Percentiles rank a stretch among this genome's conserved stretches.
Conservation (phyloP, 2,888 invertebrate genomes). For the Ectobius pallidus region DNA sequence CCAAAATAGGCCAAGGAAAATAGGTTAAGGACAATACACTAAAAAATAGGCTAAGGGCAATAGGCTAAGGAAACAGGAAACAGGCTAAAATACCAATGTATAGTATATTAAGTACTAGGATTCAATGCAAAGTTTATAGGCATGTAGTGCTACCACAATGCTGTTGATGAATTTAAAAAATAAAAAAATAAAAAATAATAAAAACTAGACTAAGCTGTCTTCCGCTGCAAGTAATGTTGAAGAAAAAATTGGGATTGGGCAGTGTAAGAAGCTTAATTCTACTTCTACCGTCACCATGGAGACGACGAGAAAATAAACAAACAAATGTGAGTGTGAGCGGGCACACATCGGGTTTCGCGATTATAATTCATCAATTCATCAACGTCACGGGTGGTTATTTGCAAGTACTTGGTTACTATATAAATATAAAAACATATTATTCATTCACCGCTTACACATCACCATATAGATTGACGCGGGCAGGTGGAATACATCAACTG, state of each 20-base stretch:
- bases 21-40: too few relatives aligned
- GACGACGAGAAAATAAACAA: background rate
- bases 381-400: conserved; percentile 3
- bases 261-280: background rate
- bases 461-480: background rate
- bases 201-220: too few relatives aligned
- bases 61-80: too few relatives aligned
- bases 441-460: conserved; percentile 2
- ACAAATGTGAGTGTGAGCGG: background rate
- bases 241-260: conserved; percentile 1
- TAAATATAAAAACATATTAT: conserved; percentile 5
- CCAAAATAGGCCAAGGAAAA: too few relatives aligned
- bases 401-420: background rate
- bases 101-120: too few relatives aligned
- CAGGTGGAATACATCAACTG: conserved; percentile 15
- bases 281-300: background rate
- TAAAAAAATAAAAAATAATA: too few relatives aligned
- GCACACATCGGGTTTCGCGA: background rate
- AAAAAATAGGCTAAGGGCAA: too few relatives aligned
- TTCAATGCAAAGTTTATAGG: too few relatives aligned
- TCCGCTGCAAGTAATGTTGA: too few relatives aligned
- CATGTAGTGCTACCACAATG: too few relatives aligned
- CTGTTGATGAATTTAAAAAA: too few relatives aligned
- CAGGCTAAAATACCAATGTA: too few relatives aligned
- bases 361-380: conserved; percentile 22